phyloP scores from a whole-genome alignment of 2,113 vertebrate species.

The Glareola pratincola region DNA sequence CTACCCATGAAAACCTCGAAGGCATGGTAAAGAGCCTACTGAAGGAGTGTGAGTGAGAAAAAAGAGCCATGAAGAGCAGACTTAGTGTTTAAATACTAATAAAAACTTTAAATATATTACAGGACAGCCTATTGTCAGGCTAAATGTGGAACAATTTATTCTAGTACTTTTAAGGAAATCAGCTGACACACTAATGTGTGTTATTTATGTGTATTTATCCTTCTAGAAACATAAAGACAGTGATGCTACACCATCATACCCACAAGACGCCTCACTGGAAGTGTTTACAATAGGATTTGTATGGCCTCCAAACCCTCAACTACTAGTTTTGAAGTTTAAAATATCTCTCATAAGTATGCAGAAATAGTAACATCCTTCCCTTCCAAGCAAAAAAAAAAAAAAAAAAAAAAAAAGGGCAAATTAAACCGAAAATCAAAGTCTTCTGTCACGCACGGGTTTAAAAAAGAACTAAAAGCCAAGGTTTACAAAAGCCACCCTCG shows the following conservation, averaged over 20 bases:
- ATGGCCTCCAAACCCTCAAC: background rate
- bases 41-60: background rate
- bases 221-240: background rate
- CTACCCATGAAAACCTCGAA: background rate
- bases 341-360: background rate
- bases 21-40: background rate
- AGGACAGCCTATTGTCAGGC: background rate
- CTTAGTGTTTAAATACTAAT: background rate
- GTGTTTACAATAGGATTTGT: rapidly evolving
- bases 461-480: rapidly evolving
- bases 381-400: background rate
- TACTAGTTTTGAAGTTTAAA: background rate
- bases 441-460: rapidly evolving
- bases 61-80: background rate
- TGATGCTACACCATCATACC: background rate
- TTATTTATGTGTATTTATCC: no score
- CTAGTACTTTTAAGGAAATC: background rate
- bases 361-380: rapidly evolving
- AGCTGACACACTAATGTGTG: background rate
- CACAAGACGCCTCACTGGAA: background rate
- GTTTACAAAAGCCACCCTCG: rapidly evolving
- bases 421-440: rapidly evolving
- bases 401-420: background rate
- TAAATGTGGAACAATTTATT: background rate
- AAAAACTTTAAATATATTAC: background rate